These are phyloP conservation scores for Sericinus montela DNA, from an alignment of 2,888 invertebrate species.

Conservation along the genomic window DNA sequence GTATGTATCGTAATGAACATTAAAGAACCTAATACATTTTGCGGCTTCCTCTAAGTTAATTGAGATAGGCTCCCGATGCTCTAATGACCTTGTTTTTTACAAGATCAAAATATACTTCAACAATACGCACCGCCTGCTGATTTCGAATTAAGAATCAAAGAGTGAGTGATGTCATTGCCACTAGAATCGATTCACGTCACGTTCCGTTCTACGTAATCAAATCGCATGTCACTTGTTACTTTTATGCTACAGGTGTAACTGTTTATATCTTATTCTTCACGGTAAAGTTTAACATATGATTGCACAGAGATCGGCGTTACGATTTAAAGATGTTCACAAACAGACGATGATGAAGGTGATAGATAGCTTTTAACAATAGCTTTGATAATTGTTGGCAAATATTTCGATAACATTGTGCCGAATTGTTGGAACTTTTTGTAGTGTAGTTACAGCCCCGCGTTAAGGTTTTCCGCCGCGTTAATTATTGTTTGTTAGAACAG, in stretches of 20 bases:
- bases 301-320: not conserved
- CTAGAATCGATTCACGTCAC: conserved; percentile 11
- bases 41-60: not conserved
- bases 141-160: conserved; percentile 16
- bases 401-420: not conserved
- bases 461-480: not conserved
- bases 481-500: too few species aligned
- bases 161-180: conserved; percentile 16
- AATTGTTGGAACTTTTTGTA: not conserved
- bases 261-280: conserved; percentile 3
- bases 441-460: too few species aligned
- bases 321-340: not conserved
- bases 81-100: conserved; percentile 1
- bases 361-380: not conserved
- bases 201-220: conserved; percentile 13
- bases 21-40: not conserved
- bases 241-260: conserved; percentile 6
- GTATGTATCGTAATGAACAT: too few species aligned
- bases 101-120: conserved; percentile 3
- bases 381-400: conserved; percentile 3
- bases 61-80: not conserved
- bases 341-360: not conserved
- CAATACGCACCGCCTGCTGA: conserved; percentile 9
- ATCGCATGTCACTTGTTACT: conserved; percentile 12
- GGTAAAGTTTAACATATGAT: conserved; percentile 3